A percentile compares a stretch with the other conserved stretches of the same genome.
Evolutionary conservation across 1,140 invertebrate species (phyloP).

Genomic region (Papilio xuthus): DNA sequence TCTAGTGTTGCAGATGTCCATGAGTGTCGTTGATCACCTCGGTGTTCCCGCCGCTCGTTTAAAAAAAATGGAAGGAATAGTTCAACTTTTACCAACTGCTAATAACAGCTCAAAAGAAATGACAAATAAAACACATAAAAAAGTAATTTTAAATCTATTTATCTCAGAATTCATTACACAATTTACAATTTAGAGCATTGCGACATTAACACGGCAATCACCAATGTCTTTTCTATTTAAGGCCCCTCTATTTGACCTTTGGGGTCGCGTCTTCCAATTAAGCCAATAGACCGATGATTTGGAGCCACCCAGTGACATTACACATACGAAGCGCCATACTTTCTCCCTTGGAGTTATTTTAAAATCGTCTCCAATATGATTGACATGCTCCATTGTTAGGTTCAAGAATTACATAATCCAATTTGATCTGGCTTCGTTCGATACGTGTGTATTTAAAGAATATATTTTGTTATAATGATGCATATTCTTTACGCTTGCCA

Average conservation of each 20-base stretch:
- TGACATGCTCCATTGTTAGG: slow-evolving; percentile 71
- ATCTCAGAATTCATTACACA: not conserved
- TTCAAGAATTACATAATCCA: slow-evolving; percentile 67
- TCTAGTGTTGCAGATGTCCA: no score
- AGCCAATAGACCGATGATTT: slow-evolving; percentile 44
- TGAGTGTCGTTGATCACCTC: no score
- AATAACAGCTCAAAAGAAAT: no score
- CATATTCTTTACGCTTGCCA: slow-evolving; percentile 73
- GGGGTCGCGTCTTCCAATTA: slow-evolving; percentile 56
- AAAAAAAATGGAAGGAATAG: no score
- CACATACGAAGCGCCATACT: slow-evolving; percentile 60
- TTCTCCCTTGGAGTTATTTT: slow-evolving; percentile 77
- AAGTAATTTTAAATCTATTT: not conserved
- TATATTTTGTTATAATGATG: slow-evolving; percentile 74
- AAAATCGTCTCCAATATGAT: slow-evolving; percentile 77
- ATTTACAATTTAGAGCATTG: not conserved
- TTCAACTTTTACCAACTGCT: no score
- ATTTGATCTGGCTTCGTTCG: slow-evolving; percentile 75
- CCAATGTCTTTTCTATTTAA: slow-evolving; percentile 11
- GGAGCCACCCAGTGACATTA: slow-evolving; percentile 50
- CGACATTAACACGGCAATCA: slow-evolving; percentile 5
- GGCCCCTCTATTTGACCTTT: slow-evolving; percentile 47
- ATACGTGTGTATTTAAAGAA: slow-evolving; percentile 67
- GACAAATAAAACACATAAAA: no score
- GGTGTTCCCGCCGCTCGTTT: no score